phyloP scores from a whole-genome alignment of 2,888 invertebrate species.

The Fragum sueziense region DNA sequence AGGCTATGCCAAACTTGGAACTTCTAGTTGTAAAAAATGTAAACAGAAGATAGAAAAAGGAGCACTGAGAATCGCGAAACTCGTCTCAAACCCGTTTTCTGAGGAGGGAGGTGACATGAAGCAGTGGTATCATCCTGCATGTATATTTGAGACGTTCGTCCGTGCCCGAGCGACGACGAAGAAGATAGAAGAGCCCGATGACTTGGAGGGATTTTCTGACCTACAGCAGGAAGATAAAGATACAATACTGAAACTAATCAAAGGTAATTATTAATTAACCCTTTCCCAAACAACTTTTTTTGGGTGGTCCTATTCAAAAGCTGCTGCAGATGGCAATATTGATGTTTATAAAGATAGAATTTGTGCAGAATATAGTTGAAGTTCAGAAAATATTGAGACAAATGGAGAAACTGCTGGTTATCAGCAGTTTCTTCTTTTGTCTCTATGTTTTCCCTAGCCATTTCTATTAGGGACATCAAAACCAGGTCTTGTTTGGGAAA shows the following conservation, averaged over 20 bases:
- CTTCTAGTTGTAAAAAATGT: conserved; percentile 93
- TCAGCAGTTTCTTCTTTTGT: too few species aligned
- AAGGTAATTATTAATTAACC: conserved; percentile 80
- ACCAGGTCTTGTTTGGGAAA: too few species aligned
- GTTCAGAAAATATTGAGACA: too few species aligned
- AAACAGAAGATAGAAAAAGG: conserved; percentile 90
- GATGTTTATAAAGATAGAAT: too few species aligned
- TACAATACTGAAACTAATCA: conserved; percentile 86
- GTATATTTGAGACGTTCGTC: conserved; percentile 90
- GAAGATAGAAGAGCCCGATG: conserved; percentile 90
- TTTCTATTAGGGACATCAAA: too few species aligned
- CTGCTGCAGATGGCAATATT: too few species aligned
- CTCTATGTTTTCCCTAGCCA: too few species aligned
- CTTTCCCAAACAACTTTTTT: too few species aligned
- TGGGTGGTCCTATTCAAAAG: too few species aligned
- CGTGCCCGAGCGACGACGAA: conserved; percentile 92
- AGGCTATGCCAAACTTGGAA: conserved; percentile 91
- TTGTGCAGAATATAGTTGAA: too few species aligned
- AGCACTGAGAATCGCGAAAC: conserved; percentile 89
- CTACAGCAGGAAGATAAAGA: conserved; percentile 88
- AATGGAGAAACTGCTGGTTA: too few species aligned
- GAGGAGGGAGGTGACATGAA: conserved; percentile 90
- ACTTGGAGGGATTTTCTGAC: conserved; percentile 90
- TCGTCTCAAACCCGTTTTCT: conserved; percentile 90
- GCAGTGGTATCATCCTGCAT: conserved; percentile 90